phyloP scores from a whole-genome alignment of 2,113 vertebrate species.

The Vidua macroura region DNA sequence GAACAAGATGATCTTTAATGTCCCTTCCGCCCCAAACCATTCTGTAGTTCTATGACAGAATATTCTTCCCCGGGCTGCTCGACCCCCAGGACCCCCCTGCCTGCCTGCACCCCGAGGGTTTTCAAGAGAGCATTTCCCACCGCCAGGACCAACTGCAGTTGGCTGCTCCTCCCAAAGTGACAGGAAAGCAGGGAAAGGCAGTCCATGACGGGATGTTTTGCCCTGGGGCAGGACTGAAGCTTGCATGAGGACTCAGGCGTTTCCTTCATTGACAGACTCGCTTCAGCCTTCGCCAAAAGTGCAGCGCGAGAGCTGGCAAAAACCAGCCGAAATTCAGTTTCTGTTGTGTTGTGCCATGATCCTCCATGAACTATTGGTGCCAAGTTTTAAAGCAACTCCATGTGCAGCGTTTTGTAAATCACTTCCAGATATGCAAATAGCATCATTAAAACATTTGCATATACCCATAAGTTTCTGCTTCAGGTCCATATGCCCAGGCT shows the following conservation, averaged over 20 bases:
- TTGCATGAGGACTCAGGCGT: background rate
- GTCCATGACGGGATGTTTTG: constrained; percentile 2
- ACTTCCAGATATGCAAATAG: constrained; percentile 69
- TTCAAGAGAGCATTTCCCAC: background rate
- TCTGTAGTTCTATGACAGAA: background rate
- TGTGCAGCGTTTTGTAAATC: constrained; percentile 62
- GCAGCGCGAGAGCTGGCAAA: constrained; percentile 53
- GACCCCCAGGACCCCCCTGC: background rate
- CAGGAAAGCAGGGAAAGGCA: constrained; percentile 12
- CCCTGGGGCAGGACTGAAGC: constrained; percentile 53
- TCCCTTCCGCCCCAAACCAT: background rate
- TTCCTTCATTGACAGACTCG: constrained; percentile 53
- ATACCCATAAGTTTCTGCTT: constrained; percentile 45
- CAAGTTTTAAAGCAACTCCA: constrained; percentile 67
- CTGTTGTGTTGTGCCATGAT: constrained; percentile 59
- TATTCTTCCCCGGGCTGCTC: background rate
- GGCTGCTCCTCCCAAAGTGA: background rate
- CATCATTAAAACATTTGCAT: constrained; percentile 69
- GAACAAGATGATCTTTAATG: background rate
- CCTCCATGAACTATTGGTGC: constrained; percentile 42
- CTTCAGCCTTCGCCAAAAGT: constrained; percentile 39
- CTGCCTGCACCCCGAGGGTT: background rate
- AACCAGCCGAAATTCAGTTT: constrained; percentile 56
- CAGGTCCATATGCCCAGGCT: constrained; percentile 58
- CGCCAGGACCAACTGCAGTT: constrained; percentile 42